These are phyloP conservation scores for Sphinx pinastri DNA, from an alignment of 2,888 invertebrate species.

Conservation along the genomic window DNA sequence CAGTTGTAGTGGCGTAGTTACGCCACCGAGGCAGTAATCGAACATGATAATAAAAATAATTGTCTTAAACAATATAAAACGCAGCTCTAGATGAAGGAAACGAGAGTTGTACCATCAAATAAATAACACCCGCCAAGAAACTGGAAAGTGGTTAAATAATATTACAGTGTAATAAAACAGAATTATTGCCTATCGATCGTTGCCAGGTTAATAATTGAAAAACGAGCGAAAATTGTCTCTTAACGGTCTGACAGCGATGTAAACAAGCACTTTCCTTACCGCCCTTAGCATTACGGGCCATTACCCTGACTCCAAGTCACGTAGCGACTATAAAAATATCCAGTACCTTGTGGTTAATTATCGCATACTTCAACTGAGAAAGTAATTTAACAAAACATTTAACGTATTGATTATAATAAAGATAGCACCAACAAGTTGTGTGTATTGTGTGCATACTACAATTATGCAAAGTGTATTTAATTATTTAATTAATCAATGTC, in stretches of 20 bases:
- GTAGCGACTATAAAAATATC: not conserved
- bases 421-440: not conserved
- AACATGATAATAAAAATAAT: too few relatives aligned
- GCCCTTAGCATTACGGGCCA: conserved; percentile 61
- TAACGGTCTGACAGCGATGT: conserved; percentile 51
- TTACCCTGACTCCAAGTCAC: conserved; percentile 38
- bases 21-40: too few relatives aligned
- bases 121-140: conserved; percentile 12
- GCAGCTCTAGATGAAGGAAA: not conserved
- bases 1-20: too few relatives aligned
- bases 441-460: too few relatives aligned
- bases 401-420: not conserved
- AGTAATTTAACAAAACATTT: conserved; percentile 3
- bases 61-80: not conserved
- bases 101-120: conserved; percentile 1
- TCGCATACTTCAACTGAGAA: not conserved
- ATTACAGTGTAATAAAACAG: conserved; percentile 16
- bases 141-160: conserved; percentile 28
- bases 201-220: conserved; percentile 53
- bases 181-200: conserved; percentile 14
- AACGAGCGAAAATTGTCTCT: conserved; percentile 64
- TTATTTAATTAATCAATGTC: too few relatives aligned
- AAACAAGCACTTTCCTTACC: conserved; percentile 57
- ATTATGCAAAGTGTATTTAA: too few relatives aligned
- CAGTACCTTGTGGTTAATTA: not conserved